These are phyloP conservation scores for Lysiphlebus fabarum DNA, from an alignment of 1,140 invertebrate species.

Conservation along the genomic window DNA sequence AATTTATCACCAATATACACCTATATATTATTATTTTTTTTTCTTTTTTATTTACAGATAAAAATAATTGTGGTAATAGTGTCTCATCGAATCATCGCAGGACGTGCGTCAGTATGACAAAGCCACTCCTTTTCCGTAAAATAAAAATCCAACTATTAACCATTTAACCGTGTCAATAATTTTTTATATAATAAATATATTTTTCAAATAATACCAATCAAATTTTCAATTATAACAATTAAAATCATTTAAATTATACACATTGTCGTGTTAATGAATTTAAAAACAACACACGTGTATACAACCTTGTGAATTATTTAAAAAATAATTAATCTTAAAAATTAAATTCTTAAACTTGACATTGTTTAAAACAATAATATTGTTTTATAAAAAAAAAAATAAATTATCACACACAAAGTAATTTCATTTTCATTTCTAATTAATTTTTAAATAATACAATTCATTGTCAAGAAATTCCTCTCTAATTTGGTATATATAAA, in stretches of 20 bases:
- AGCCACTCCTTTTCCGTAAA: constrained; percentile 23
- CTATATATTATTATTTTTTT: neutral
- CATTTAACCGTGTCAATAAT: constrained; percentile 6
- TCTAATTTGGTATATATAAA: neutral
- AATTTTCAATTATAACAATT: too few species aligned
- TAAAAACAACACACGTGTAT: neutral
- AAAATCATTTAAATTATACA: constrained; percentile 4
- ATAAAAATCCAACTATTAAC: constrained; percentile 20
- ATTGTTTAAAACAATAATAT: too few species aligned
- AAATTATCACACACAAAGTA: neutral
- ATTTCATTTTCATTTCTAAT: constrained; percentile 9
- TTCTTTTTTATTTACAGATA: neutral
- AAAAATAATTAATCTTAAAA: too few species aligned
- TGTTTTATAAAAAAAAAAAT: too few species aligned
- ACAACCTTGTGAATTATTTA: too few species aligned
- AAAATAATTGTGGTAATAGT: too few species aligned
- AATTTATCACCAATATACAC: too few species aligned
- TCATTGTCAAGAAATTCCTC: constrained; percentile 1
- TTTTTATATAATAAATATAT: neutral
- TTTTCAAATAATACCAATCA: neutral
- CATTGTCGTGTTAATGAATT: neutral
- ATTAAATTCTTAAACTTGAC: too few species aligned
- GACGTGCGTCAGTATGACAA: constrained; percentile 18
- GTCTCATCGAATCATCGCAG: neutral
- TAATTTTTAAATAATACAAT: neutral